phyloP scores from a whole-genome alignment of 35 echinoderm and acorn worm species.

The Heliocidaris erythrogramma region DNA sequence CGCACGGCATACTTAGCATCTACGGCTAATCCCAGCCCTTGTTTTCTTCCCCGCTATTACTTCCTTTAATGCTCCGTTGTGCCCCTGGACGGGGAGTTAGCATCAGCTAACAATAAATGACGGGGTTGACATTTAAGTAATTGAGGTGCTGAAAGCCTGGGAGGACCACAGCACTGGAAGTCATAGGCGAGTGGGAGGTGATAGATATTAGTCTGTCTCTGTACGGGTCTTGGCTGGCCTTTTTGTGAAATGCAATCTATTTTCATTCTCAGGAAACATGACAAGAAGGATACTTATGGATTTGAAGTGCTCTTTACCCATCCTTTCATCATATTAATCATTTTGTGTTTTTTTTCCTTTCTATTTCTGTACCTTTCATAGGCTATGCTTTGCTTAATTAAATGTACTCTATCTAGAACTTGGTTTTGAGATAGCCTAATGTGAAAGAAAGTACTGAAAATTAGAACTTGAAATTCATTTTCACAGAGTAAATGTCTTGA shows the following conservation, averaged over 20 bases:
- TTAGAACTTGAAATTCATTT: no score
- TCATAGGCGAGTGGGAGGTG: conserved; percentile 21
- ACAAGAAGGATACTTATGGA: neutral
- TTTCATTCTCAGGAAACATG: neutral
- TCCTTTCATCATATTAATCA: conserved; percentile 18
- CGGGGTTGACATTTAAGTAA: conserved; percentile 37
- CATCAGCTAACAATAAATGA: conserved; percentile 27
- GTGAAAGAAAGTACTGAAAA: no score
- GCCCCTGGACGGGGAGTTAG: conserved; percentile 3
- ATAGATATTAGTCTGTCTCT: conserved; percentile 11
- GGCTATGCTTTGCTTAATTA: no score
- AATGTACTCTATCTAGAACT: no score
- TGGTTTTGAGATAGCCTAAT: no score
- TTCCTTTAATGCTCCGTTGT: neutral
- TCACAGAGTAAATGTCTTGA: no score
- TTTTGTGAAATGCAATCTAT: conserved; percentile 12
- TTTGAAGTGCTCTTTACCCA: neutral
- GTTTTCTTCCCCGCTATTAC: conserved; percentile 1
- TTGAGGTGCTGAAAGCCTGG: conserved; percentile 33
- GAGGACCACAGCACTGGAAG: neutral
- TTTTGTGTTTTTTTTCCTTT: neutral
- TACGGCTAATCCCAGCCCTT: neutral
- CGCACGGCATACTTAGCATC: neutral
- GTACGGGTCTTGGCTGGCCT: neutral
- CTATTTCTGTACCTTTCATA: neutral